phyloP scores from a whole-genome alignment of 2,113 vertebrate genomes.

The Thryonomys swinderianus region DNA sequence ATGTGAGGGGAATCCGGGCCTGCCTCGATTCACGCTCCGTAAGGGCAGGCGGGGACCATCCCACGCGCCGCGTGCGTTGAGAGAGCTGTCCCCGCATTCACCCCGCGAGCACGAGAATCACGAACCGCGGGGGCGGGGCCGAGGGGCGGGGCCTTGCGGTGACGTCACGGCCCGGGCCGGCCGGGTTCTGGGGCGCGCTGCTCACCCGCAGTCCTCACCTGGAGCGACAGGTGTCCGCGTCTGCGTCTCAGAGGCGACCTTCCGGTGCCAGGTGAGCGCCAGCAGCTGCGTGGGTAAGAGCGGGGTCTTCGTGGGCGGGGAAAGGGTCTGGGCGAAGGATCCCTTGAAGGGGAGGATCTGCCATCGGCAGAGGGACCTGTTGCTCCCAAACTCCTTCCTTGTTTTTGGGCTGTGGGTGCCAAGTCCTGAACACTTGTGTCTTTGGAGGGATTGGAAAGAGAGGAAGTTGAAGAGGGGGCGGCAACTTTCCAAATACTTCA shows the following conservation, averaged over 20 bases:
- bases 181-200: background rate
- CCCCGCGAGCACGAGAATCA: background rate
- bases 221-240: conserved; percentile 66
- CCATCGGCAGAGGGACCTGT: background rate
- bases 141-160: background rate
- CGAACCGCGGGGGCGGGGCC: background rate
- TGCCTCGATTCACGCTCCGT: background rate
- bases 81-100: background rate
- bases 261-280: conserved; percentile 63
- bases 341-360: background rate
- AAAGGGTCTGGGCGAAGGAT: background rate
- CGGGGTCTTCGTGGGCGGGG: background rate
- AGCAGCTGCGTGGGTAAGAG: background rate
- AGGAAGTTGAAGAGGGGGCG: background rate
- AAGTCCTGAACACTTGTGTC: background rate
- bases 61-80: background rate
- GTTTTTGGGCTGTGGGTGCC: background rate
- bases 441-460: background rate
- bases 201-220: conserved; percentile 31
- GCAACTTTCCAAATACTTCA: background rate
- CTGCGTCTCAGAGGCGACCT: background rate
- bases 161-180: conserved; percentile 22
- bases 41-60: background rate
- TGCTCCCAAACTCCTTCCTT: background rate
- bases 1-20: background rate